Conservation (phyloP, 1,140 invertebrate genomes). For the Trichonephila clavata region DNA sequence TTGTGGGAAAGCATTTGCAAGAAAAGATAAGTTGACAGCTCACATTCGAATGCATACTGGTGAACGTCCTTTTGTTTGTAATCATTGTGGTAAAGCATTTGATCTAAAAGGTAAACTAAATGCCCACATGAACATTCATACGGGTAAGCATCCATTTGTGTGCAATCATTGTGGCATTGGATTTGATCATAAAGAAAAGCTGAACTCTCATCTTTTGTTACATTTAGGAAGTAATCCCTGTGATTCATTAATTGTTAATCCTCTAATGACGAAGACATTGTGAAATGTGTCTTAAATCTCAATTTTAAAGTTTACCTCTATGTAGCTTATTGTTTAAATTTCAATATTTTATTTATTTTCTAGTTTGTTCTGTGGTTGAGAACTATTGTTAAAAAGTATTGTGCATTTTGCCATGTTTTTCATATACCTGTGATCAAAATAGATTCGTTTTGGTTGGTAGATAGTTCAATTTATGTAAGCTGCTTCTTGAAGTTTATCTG, state of each 20-base stretch:
- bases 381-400: slow-evolving; percentile 59
- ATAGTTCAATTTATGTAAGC: slow-evolving; percentile 67
- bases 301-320: background rate
- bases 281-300: background rate
- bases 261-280: slow-evolving; percentile 60
- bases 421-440: slow-evolving; percentile 72
- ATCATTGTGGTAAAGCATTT: slow-evolving; percentile 71
- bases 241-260: slow-evolving; percentile 73
- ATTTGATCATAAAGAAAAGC: slow-evolving; percentile 83
- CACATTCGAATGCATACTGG: slow-evolving; percentile 85
- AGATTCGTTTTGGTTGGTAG: slow-evolving; percentile 75
- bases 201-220: slow-evolving; percentile 70
- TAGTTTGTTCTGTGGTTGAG: slow-evolving; percentile 69
- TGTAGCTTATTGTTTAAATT: slow-evolving; percentile 2
- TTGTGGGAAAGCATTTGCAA: slow-evolving; percentile 84
- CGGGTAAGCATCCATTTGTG: slow-evolving; percentile 82
- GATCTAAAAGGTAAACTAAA: slow-evolving; percentile 82
- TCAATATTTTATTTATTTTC: slow-evolving; percentile 42
- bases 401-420: slow-evolving; percentile 70
- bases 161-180: slow-evolving; percentile 81
- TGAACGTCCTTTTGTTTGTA: slow-evolving; percentile 67
- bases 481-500: slow-evolving; percentile 71
- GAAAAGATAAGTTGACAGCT: slow-evolving; percentile 86
- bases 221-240: slow-evolving; percentile 74
- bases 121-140: slow-evolving; percentile 83